Evolutionary conservation across 2,797 vertebrate genomes (phyloP).

Genomic region (Lagodon rhomboides): DNA sequence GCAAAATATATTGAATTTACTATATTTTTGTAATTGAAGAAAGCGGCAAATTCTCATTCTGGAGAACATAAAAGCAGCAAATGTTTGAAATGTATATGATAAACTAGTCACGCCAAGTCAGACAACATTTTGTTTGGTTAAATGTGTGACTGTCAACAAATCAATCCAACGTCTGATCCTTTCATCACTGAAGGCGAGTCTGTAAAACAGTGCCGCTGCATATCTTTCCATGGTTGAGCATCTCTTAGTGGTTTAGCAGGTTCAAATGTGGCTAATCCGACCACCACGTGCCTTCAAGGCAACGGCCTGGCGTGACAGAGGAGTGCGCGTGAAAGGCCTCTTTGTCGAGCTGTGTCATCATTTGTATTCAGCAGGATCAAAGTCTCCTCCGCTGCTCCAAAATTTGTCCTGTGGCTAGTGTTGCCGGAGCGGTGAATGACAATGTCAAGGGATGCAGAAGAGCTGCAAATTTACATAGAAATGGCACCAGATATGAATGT

Average conservation of each 20-base stretch:
- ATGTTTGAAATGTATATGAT: not conserved
- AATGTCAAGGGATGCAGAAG: slow-evolving; percentile 63
- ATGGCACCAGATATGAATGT: slow-evolving; percentile 58
- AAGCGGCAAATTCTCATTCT: not conserved
- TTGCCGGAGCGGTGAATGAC: slow-evolving; percentile 57
- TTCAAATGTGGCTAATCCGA: slow-evolving; percentile 56
- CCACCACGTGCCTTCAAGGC: slow-evolving; percentile 52
- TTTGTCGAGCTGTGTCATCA: slow-evolving; percentile 67
- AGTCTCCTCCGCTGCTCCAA: slow-evolving; percentile 57
- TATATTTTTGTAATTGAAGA: not conserved
- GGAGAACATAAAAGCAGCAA: not conserved
- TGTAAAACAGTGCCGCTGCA: not conserved
- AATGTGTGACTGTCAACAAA: not conserved
- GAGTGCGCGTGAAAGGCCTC: slow-evolving; percentile 52
- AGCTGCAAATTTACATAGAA: slow-evolving; percentile 73
- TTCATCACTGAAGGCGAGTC: not conserved
- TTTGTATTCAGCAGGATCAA: slow-evolving; percentile 77
- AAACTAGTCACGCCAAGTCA: not conserved
- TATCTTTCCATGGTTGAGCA: slow-evolving; percentile 18
- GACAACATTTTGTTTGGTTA: no score
- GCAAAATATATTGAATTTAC: not conserved
- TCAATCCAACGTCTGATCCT: not conserved
- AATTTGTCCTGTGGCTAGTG: slow-evolving; percentile 56
- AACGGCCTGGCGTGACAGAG: slow-evolving; percentile 33
- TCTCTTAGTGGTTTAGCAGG: slow-evolving; percentile 34